Base-by-base conservation (phyloP, 2,113 vertebrate genomes). In the Myrmophylax atrothorax region DNA sequence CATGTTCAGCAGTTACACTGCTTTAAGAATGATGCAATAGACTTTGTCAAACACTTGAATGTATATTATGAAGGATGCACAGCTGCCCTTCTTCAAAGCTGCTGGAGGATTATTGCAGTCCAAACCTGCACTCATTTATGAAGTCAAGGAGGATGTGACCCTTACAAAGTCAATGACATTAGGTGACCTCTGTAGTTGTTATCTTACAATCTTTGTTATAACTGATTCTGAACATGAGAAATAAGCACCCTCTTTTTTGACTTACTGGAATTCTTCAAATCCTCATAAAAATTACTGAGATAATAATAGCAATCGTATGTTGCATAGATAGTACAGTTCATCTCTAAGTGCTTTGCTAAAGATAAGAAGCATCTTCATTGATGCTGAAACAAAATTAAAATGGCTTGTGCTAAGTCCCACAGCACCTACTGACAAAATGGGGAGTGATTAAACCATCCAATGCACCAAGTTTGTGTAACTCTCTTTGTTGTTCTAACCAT, bases 271-370 rank as follows among this genome's bases (percentile, higher is more conserved):
- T 80, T 88, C 63, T 93, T 89, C 38, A 93, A 84, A 70, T 70
- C 37, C 38, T 94, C 58, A 70, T 96, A 55, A 93, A 94, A 29
- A 55, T 80, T 88, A 31, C 85, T 59, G 86, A 94, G 82, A 63
- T 92, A 93, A 73, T 93, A 94, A 81, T 37, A 89, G 52, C 29
- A 75, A 37, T 95, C 29, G 10, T 77, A 50, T n/a, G 19, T 89
- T 94, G 42, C 72, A 68, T 19, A 69, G 52, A 55, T 88, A 89
- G 52, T 49, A 52, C 19, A 50, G 83, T 84, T 94, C 56, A 72
- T 67, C 35, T 82, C 80, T 52, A 89, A 92, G 76, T 74, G 76
- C 40, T 70, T 96, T 84, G 40, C 90, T 89, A 84, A 89, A 75
- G 77, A 78, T 74, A 93, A 82, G 58, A 68, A 88, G 6, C 38